phyloP scores from a whole-genome alignment of 2,797 vertebrate species.

The Meda fulgida region DNA sequence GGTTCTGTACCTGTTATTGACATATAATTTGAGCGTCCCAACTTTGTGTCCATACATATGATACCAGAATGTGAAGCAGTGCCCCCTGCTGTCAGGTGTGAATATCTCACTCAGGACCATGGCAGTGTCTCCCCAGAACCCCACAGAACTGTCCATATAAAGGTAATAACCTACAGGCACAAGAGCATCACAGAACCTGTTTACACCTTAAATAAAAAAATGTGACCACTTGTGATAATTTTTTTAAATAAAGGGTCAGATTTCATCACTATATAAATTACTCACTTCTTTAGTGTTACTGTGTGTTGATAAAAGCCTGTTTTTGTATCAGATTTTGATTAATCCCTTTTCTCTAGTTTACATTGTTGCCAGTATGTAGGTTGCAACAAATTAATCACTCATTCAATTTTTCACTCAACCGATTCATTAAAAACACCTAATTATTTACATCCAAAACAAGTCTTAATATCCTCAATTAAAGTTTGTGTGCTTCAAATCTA shows the following conservation, averaged over 20 bases:
- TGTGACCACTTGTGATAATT: neutral
- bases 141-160: conserved; percentile 75
- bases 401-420: too few species aligned
- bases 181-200: neutral
- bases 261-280: neutral
- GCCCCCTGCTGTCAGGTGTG: conserved; percentile 65
- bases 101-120: conserved; percentile 75
- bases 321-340: neutral
- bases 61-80: conserved; percentile 81
- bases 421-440: too few species aligned
- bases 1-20: conserved; percentile 74
- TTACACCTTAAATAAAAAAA: neutral
- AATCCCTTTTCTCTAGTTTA: neutral
- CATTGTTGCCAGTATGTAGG: too few species aligned
- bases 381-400: too few species aligned
- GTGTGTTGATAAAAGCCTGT: too few species aligned
- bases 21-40: conserved; percentile 72
- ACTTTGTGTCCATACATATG: conserved; percentile 72
- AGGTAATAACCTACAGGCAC: conserved; percentile 71
- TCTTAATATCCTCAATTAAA: neutral
- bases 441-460: neutral
- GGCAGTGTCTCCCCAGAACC: conserved; percentile 67
- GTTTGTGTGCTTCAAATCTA: neutral
- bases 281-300: neutral
- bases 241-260: neutral